These are phyloP conservation scores for Clepsis dumicolana DNA, from an alignment of 2,888 invertebrate genomes.

Conservation along the genomic window DNA sequence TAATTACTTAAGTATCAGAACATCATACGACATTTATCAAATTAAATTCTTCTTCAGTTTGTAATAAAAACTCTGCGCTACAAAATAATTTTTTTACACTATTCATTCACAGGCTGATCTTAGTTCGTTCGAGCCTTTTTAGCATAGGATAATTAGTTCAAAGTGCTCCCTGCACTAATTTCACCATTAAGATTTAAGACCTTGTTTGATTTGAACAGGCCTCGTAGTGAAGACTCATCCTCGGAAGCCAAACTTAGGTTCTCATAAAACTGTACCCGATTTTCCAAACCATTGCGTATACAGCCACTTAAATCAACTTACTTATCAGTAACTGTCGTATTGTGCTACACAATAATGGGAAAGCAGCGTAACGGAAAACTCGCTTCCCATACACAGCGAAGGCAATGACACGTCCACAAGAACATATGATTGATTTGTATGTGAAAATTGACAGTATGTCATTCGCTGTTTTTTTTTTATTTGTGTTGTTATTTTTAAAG, in stretches of 20 bases:
- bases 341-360: constrained; percentile 36
- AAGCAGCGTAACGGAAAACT: constrained; percentile 30
- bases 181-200: too few species aligned
- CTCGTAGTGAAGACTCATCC: background rate
- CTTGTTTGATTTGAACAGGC: background rate
- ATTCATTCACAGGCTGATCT: too few species aligned
- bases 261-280: background rate
- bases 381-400: constrained; percentile 26
- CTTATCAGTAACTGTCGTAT: constrained; percentile 29
- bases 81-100: too few species aligned
- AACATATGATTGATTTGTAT: constrained; percentile 12
- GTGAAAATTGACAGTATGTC: background rate
- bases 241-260: background rate
- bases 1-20: too few species aligned
- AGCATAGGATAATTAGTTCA: too few species aligned
- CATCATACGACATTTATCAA: too few species aligned
- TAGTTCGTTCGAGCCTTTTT: too few species aligned
- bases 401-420: constrained; percentile 5
- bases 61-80: too few species aligned
- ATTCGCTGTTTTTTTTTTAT: too few species aligned
- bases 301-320: constrained; percentile 12
- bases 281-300: background rate
- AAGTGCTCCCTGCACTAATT: too few species aligned
- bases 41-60: too few species aligned
- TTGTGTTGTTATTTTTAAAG: too few species aligned